Conservation (phyloP, 1,140 invertebrate species). For the Druon quercuslanigerum region DNA sequence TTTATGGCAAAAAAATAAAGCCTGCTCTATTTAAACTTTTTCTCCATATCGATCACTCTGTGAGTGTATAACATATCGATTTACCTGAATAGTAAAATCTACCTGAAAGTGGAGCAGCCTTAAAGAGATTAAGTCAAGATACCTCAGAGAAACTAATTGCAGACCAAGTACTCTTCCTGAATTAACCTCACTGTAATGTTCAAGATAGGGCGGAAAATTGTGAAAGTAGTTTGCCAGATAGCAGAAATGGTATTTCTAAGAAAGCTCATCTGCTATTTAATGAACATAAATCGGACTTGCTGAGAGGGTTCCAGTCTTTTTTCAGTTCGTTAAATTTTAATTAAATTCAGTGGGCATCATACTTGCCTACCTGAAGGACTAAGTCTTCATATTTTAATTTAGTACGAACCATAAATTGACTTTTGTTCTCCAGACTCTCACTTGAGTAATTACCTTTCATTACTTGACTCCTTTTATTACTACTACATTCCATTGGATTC, state of each 20-base stretch:
- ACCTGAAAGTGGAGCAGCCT: not conserved
- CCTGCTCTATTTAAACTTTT: too few relatives aligned
- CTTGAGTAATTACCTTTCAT: slow-evolving; percentile 7
- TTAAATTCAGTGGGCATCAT: not conserved
- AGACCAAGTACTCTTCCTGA: not conserved
- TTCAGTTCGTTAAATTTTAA: not conserved
- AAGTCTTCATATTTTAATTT: slow-evolving; percentile 7
- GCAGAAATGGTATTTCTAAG: not conserved
- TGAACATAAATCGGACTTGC: too few relatives aligned
- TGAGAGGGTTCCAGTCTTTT: too few relatives aligned
- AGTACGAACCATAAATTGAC: not conserved
- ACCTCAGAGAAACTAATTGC: not conserved
- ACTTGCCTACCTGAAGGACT: not conserved
- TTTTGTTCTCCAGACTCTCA: not conserved
- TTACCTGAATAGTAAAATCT: not conserved
- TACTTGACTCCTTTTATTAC: not conserved
- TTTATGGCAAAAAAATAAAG: too few relatives aligned
- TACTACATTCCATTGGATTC: slow-evolving; percentile 1
- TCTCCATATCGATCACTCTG: not conserved
- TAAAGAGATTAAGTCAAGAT: not conserved
- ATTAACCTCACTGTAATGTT: not conserved
- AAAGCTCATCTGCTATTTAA: not conserved
- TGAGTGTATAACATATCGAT: not conserved
- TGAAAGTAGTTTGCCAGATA: not conserved
- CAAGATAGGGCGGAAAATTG: not conserved